These are phyloP conservation scores for Uromys caudimaculatus DNA, from an alignment of 2,797 vertebrate genomes.

Conservation along the genomic window DNA sequence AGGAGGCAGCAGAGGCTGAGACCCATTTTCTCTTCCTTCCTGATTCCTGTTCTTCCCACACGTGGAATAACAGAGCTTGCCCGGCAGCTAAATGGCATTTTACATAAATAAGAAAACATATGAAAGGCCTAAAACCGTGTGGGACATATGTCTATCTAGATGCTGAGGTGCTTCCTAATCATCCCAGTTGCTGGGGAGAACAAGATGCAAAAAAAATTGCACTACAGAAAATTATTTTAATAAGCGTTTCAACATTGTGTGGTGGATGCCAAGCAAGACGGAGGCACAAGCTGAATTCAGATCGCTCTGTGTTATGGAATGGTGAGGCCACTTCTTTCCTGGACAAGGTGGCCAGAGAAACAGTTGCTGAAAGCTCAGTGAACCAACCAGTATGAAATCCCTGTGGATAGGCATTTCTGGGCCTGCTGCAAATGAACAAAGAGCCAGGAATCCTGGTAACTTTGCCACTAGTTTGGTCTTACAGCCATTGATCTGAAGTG, in stretches of 20 bases:
- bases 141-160: neutral
- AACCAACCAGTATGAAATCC: neutral
- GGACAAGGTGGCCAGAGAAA: neutral
- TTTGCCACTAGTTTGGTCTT: neutral
- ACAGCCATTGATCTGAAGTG: neutral
- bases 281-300: accelerated
- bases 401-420: accelerated
- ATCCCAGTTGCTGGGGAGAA: neutral
- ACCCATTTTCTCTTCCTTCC: neutral
- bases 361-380: neutral
- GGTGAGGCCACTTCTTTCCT: no score
- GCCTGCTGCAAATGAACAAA: neutral
- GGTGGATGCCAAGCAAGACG: neutral
- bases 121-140: neutral
- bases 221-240: neutral
- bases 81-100: constrained; percentile 29
- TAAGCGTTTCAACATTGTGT: neutral
- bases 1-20: neutral
- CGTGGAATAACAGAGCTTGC: neutral
- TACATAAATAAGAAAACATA: neutral
- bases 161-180: neutral
- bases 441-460: neutral
- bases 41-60: neutral
- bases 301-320: neutral
- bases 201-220: neutral